Evolutionary conservation across 1,140 invertebrate genomes (phyloP).

Genomic region (Aplysia californica): DNA sequence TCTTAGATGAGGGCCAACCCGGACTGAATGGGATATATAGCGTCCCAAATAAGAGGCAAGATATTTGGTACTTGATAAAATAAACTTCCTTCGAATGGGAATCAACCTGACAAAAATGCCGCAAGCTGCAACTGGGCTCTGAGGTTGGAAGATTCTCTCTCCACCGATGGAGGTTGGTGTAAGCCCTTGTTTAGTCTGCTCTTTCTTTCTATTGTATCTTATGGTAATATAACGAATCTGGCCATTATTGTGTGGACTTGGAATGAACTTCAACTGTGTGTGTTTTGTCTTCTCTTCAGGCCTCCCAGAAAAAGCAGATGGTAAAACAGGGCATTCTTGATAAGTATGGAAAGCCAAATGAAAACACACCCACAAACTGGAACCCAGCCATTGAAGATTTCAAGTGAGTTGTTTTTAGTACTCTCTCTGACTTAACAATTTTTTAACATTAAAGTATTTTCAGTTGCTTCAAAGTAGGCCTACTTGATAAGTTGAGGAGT

Average conservation of each 20-base stretch:
- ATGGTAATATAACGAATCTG: neutral
- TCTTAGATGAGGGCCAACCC: no score
- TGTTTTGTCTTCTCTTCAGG: slow-evolving; percentile 68
- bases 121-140: neutral
- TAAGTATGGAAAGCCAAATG: slow-evolving; percentile 97
- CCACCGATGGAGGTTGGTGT: neutral
- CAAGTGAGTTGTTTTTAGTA: slow-evolving; percentile 46
- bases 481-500: neutral
- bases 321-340: slow-evolving; percentile 93
- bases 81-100: no score
- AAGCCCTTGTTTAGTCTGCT: neutral
- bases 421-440: no score
- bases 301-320: slow-evolving; percentile 90
- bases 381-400: slow-evolving; percentile 67
- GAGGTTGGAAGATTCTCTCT: neutral
- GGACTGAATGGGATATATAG: no score
- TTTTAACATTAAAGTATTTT: neutral
- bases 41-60: no score
- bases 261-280: neutral
- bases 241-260: neutral
- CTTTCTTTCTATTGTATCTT: neutral
- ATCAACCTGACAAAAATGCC: no score
- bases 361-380: slow-evolving; percentile 94
- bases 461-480: neutral
- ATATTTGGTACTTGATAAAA: no score